Evolutionary conservation across 1,140 invertebrate species (phyloP), one percentile per base, ranked within the genome.

Genomic region (Piezodorus guildinii): DNA sequence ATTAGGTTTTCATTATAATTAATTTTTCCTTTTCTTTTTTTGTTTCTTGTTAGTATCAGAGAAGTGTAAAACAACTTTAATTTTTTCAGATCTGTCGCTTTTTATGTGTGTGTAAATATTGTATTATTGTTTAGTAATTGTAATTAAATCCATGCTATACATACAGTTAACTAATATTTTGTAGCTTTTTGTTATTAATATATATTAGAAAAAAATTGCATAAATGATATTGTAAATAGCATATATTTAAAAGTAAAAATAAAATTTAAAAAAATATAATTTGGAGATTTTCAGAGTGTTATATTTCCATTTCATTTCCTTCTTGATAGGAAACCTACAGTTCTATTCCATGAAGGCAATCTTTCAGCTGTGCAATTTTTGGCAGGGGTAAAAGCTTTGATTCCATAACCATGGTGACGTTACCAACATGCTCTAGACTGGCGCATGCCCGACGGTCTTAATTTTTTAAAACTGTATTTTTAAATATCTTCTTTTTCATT

Each of bases 51-150:
- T 23, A 27, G 23, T 27, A 58, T n/a, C 15, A 58, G 16, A 25
- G 19, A 58, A 34, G n/a, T 34, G 25, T 34, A 8, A 27, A n/a
- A 25, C 25, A 34, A 21, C 16, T 58, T 58, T 17, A 23, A 27
- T 21, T 58, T 56, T 25, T 21, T 58, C 30, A 58, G 54, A 58
- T 58, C 54, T 58, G 54, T 21, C 49, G 21, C 30, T 58, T 58
- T 10, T 58, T 58, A 34, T 58, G 54, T 58, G 54, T 58, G 54
- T 58, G 54, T 58, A 58, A 27, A 58, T 58, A 58, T 58, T 58
- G 54, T 58, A 58, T 23, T n/a, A 58, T 58, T n/a, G n/a, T 23
- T 58, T 58, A 21, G 21, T 23, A 27, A n/a, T 58, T 58, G 54
- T 58, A 58, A 58, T 58, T 58, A 58, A 27, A 58, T 58, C 10